Conservation (phyloP, 2,888 invertebrate genomes). For the Cantharis rufa region DNA sequence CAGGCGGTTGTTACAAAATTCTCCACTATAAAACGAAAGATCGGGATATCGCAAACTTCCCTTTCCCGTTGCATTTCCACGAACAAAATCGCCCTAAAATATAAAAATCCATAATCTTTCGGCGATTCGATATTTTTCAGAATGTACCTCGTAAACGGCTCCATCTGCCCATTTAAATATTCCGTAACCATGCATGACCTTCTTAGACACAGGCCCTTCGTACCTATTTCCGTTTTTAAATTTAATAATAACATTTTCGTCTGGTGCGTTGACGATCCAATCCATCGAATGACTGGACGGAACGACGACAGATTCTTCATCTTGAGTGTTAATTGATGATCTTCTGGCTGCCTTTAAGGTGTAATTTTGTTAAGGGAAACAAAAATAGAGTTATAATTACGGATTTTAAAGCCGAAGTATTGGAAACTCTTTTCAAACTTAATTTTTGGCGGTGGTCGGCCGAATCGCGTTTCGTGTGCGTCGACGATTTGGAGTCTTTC, state of each 20-base stretch:
- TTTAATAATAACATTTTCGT: conserved; percentile 57
- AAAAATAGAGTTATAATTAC: neutral
- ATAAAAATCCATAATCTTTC: neutral
- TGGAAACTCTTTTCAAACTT: neutral
- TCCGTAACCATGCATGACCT: conserved; percentile 64
- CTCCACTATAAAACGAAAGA: conserved; percentile 63
- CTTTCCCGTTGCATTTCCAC: conserved; percentile 61
- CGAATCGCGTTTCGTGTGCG: neutral
- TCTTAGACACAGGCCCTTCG: conserved; percentile 60
- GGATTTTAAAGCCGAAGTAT: neutral
- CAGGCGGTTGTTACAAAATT: conserved; percentile 61
- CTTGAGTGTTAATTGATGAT: neutral
- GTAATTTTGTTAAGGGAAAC: neutral
- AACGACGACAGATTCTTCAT: neutral
- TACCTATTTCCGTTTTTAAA: conserved; percentile 64
- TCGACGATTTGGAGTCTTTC: neutral
- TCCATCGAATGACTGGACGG: conserved; percentile 1
- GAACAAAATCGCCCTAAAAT: conserved; percentile 61
- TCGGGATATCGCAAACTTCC: conserved; percentile 62
- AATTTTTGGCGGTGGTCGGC: neutral
- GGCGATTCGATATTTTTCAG: neutral
- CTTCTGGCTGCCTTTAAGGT: neutral
- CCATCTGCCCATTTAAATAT: conserved; percentile 64
- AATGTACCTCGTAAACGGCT: conserved; percentile 58
- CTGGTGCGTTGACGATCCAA: conserved; percentile 9